phyloP scores from a whole-genome alignment of 2,888 invertebrate species.

The Drosophila phalerata region DNA sequence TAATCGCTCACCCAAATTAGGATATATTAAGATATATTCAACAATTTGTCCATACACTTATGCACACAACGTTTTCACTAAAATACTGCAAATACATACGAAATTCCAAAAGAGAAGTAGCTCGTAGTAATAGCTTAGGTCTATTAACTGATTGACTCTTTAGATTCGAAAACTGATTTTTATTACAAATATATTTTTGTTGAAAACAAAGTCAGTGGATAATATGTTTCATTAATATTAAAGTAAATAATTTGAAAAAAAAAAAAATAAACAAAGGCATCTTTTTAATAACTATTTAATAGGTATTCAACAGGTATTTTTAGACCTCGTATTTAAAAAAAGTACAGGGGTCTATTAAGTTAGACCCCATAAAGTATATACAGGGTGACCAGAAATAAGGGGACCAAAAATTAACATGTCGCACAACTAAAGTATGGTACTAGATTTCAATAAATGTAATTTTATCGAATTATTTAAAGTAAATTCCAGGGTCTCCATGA shows the following conservation, averaged over 20 bases:
- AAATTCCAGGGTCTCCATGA: no score
- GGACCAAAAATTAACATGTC: no score
- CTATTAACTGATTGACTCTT: conserved; percentile 35
- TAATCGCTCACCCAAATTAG: conserved; percentile 27
- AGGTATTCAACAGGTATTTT: not conserved
- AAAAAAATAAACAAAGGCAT: not conserved
- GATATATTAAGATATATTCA: conserved; percentile 1
- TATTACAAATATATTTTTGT: conserved; percentile 20
- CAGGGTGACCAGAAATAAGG: no score
- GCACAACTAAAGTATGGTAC: no score
- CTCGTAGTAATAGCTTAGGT: conserved; percentile 29
- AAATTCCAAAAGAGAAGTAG: conserved; percentile 37
- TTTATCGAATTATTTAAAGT: no score
- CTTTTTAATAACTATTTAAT: not conserved
- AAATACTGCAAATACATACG: conserved; percentile 37
- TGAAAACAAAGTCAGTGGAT: conserved; percentile 37
- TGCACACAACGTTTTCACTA: conserved; percentile 38
- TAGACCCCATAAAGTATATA: no score
- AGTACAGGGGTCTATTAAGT: no score
- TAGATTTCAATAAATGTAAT: no score
- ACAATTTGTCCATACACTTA: conserved; percentile 22
- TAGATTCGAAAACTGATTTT: conserved; percentile 33
- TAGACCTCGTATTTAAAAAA: not conserved
- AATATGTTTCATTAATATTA: conserved; percentile 13
- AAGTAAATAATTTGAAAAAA: not conserved